Conservation (phyloP, 2,113 vertebrate species). For the Otis tarda region DNA sequence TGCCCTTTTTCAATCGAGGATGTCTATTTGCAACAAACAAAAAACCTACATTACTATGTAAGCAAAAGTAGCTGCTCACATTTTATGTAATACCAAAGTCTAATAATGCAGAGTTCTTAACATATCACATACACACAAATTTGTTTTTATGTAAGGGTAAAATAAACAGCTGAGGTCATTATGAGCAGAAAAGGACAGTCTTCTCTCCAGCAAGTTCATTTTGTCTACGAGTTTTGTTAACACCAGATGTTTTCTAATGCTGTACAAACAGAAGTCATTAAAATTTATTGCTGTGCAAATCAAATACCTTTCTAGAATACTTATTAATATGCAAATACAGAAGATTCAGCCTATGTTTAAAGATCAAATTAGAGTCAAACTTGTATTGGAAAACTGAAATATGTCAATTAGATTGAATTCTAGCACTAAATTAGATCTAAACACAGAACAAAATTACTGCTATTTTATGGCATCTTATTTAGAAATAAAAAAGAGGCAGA, state of each 20-base stretch:
- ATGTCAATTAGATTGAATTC: neutral
- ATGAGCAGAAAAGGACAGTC: neutral
- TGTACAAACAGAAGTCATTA: slow-evolving; percentile 51
- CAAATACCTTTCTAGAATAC: slow-evolving; percentile 44
- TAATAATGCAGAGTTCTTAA: neutral
- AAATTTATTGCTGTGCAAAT: slow-evolving; percentile 59
- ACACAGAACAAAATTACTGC: neutral
- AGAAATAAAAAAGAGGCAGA: neutral
- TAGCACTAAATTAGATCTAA: slow-evolving; percentile 24
- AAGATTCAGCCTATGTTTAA: slow-evolving; percentile 32
- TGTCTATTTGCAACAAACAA: neutral
- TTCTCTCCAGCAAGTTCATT: neutral
- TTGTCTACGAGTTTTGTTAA: slow-evolving; percentile 40
- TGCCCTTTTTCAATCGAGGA: neutral
- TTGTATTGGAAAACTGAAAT: slow-evolving; percentile 31
- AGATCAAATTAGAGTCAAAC: slow-evolving; percentile 30
- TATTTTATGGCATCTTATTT: neutral
- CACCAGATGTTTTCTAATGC: slow-evolving; percentile 56
- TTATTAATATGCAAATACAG: slow-evolving; percentile 50
- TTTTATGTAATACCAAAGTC: neutral
- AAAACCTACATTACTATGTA: neutral
- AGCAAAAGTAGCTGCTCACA: neutral
- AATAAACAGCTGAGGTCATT: slow-evolving; percentile 16
- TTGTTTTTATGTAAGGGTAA: neutral
- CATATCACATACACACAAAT: neutral